These are phyloP conservation scores for Oscheius sp. DNA, from an alignment of 2,888 invertebrate genomes.

Conservation along the genomic window DNA sequence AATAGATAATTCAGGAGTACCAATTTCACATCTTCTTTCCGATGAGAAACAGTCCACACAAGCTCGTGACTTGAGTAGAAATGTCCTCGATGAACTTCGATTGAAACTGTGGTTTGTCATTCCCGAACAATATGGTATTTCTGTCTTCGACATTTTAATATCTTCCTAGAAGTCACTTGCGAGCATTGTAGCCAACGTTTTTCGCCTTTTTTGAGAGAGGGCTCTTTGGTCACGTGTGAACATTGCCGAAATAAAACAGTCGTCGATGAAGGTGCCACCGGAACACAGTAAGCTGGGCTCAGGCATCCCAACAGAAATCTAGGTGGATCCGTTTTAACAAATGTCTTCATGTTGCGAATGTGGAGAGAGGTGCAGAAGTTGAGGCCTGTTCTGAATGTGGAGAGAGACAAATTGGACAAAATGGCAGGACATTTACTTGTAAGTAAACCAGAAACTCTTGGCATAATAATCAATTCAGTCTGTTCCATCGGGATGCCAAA, in stretches of 20 bases:
- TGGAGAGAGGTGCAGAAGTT: neutral
- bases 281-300: neutral
- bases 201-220: neutral
- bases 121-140: constrained; percentile 19
- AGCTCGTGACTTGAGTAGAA: no score
- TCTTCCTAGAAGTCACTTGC: constrained; percentile 1
- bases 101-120: neutral
- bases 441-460: neutral
- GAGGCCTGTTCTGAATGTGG: no score
- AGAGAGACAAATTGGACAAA: no score
- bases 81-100: neutral
- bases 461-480: neutral
- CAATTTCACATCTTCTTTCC: neutral
- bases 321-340: neutral
- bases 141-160: neutral
- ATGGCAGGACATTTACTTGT: neutral
- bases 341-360: neutral
- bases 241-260: neutral
- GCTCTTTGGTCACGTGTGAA: neutral
- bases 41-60: neutral
- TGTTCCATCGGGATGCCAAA: neutral
- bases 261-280: neutral
- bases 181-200: neutral
- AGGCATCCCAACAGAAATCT: neutral
- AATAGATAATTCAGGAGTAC: neutral